Conservation (phyloP, 2,888 invertebrate genomes). For the Galerucella nymphaeae region DNA sequence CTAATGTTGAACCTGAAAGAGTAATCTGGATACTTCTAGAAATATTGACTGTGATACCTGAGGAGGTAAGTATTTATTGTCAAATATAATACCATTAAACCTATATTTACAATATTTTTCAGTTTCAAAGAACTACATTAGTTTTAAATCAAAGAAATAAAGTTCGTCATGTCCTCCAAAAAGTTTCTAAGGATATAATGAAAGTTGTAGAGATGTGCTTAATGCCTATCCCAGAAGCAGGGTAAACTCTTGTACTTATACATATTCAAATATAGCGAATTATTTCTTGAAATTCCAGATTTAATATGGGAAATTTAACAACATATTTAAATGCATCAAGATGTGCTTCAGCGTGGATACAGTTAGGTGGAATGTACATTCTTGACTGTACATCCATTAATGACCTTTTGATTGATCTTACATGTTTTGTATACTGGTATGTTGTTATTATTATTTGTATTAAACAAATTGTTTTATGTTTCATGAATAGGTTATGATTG, state of each 20-base stretch:
- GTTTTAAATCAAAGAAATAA: constrained; percentile 62
- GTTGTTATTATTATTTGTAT: constrained; percentile 4
- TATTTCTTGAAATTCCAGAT: constrained; percentile 47
- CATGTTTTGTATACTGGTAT: constrained; percentile 64
- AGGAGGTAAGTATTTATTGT: constrained; percentile 75
- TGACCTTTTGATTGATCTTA: constrained; percentile 61
- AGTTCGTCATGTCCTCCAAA: constrained; percentile 62
- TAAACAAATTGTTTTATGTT: too few relatives aligned
- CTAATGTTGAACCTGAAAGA: constrained; percentile 71
- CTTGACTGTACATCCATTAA: constrained; percentile 60
- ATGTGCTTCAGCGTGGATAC: constrained; percentile 74
- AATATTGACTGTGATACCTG: constrained; percentile 87
- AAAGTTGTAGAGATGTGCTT: constrained; percentile 64
- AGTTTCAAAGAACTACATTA: constrained; percentile 66
- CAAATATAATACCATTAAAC: not conserved
- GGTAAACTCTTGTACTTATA: constrained; percentile 47
- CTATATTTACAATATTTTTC: constrained; percentile 30
- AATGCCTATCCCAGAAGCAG: constrained; percentile 58
- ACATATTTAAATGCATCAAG: constrained; percentile 69
- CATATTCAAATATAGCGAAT: not conserved
- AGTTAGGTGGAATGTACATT: constrained; percentile 66
- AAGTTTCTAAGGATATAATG: constrained; percentile 64
- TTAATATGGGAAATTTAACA: constrained; percentile 65
- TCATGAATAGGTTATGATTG: too few relatives aligned
- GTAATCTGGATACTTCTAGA: constrained; percentile 79